Evolutionary conservation across 2,888 invertebrate species (phyloP).

Genomic region (Xestia xanthographa): DNA sequence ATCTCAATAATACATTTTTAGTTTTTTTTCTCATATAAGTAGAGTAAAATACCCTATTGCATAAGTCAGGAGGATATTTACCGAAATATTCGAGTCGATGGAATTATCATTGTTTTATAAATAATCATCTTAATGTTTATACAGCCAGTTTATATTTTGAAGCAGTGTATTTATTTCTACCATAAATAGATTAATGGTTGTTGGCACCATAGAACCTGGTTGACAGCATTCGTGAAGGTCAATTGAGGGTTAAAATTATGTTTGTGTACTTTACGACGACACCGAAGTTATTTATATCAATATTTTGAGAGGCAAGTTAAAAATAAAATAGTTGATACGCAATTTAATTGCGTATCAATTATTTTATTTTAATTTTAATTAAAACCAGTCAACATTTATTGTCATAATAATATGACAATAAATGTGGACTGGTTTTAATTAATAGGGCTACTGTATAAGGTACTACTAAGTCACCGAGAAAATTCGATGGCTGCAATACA

Average conservation of each 20-base stretch:
- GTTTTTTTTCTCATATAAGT: too few species aligned
- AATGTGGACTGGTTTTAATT: constrained; percentile 1
- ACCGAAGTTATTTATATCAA: not conserved
- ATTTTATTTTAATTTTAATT: too few species aligned
- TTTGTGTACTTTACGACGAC: constrained; percentile 6
- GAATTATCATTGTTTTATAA: constrained; percentile 1
- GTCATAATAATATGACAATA: constrained; percentile 5
- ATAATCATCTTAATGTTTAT: constrained; percentile 11
- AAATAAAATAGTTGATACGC: constrained; percentile 5
- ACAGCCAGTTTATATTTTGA: not conserved
- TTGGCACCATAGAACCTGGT: constrained; percentile 16
- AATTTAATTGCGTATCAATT: too few species aligned
- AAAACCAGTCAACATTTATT: too few species aligned
- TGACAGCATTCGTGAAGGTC: constrained; percentile 31
- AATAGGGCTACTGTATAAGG: not conserved
- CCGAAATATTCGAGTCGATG: not conserved
- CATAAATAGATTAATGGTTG: constrained; percentile 8
- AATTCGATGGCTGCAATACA: not conserved
- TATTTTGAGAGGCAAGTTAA: constrained; percentile 5
- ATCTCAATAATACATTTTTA: too few species aligned
- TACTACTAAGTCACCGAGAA: too few species aligned
- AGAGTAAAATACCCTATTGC: too few species aligned
- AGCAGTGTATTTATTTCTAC: constrained; percentile 3
- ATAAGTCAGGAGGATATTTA: not conserved
- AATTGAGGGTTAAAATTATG: constrained; percentile 5